Percentiles rank a stretch among this genome's conserved stretches.
Conservation (phyloP, 2,797 vertebrate genomes). For the Hyperoplus immaculatus region DNA sequence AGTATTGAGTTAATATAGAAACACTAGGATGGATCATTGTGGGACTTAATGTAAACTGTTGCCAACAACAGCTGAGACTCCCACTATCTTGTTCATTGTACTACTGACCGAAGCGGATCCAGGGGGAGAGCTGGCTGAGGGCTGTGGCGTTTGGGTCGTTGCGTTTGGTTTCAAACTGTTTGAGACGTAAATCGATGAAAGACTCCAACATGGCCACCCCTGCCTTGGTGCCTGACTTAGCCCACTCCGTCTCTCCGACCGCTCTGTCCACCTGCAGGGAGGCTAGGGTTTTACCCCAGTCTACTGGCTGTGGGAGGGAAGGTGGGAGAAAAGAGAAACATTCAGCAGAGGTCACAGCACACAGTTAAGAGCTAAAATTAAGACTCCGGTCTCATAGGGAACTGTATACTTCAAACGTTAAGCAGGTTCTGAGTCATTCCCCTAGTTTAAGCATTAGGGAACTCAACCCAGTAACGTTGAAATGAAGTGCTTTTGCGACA, state of each 20-base stretch:
- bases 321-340: neutral
- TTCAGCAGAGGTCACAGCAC: constrained; percentile 32
- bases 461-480: constrained; percentile 29
- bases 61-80: neutral
- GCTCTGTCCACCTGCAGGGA: constrained; percentile 86
- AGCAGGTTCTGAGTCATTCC: neutral
- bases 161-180: constrained; percentile 82
- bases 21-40: no score
- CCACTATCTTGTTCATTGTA: neutral
- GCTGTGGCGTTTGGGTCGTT: constrained; percentile 89
- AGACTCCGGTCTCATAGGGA: neutral
- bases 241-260: constrained; percentile 88
- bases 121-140: constrained; percentile 92
- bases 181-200: constrained; percentile 87
- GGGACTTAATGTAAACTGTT: no score
- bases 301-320: constrained; percentile 78
- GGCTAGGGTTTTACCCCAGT: constrained; percentile 86
- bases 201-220: constrained; percentile 88
- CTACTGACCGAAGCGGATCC: constrained; percentile 91
- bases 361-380: constrained; percentile 20
- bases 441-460: constrained; percentile 1
- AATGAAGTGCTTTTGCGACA: constrained; percentile 29
- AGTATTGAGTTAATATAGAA: no score
- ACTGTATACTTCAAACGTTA: constrained; percentile 8
- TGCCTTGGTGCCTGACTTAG: constrained; percentile 81